These are phyloP conservation scores for Phaonia tiefii DNA, from an alignment of 2,888 invertebrate genomes.

Conservation along the genomic window DNA sequence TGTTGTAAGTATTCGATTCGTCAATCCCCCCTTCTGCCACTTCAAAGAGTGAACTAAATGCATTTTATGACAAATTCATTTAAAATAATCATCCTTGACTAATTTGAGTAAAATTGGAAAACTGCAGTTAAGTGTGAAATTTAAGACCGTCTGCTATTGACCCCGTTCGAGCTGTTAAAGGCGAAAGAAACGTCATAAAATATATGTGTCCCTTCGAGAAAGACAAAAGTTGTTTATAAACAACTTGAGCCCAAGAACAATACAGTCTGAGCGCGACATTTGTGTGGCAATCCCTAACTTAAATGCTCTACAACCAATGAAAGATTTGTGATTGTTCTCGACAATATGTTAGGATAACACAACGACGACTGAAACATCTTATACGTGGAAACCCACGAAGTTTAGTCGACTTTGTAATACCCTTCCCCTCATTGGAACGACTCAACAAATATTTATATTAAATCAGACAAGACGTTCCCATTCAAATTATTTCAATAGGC, in stretches of 20 bases:
- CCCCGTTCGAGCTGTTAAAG: neutral
- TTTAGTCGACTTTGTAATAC: too few relatives aligned
- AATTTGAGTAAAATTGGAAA: conserved; percentile 54
- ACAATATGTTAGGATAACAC: conserved; percentile 18
- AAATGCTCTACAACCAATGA: neutral
- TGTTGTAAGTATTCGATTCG: conserved; percentile 46
- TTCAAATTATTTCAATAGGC: too few relatives aligned
- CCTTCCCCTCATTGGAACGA: too few relatives aligned
- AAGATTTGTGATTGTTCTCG: conserved; percentile 33
- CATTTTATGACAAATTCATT: conserved; percentile 35
- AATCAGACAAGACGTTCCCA: too few relatives aligned
- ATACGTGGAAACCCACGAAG: too few relatives aligned
- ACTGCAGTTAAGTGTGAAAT: conserved; percentile 59
- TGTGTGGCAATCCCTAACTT: neutral
- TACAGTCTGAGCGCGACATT: neutral
- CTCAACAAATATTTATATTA: too few relatives aligned
- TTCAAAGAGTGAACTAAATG: conserved; percentile 2
- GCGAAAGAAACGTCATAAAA: conserved; percentile 23
- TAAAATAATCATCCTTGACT: conserved; percentile 56
- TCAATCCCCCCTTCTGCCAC: conserved; percentile 46
- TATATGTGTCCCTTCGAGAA: conserved; percentile 12
- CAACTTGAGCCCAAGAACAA: conserved; percentile 46
- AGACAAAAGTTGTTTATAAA: conserved; percentile 54
- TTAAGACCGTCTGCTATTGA: conserved; percentile 40
- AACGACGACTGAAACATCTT: too few relatives aligned